Evolutionary conservation across 2,888 invertebrate genomes (phyloP), one percentile per base, ranked within the genome.

Genomic region (Folsomia candida): DNA sequence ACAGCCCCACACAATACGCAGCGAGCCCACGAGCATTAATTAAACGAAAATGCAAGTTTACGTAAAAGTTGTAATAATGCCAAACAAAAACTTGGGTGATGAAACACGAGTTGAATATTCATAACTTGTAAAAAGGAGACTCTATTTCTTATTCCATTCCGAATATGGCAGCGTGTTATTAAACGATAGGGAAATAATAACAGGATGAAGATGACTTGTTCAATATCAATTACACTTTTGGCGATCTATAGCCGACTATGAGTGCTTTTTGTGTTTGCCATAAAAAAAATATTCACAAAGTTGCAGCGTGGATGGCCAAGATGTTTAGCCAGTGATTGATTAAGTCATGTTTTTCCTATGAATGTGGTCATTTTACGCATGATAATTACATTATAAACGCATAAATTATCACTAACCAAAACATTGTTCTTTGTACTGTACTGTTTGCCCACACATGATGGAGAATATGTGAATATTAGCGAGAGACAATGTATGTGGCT

Each of bases 311-410:
- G 37, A 37, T 37, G 14, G 4, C 14, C 4, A 37, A 9, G 37
- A 37, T 9, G 37, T 37, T 37, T 14, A 37, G 4, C 14, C 37
- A 37, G 14, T 54, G 54, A 54, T 54, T 54, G 54, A 54, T 54
- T 54, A 54, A 54, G 54, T 54, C 54, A 54, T 54, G 54, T 54
- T 54, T 54, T 20, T 54, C 11, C 54, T 4, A 54, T 54, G 54
- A 54, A 6, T 18, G 20, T 54, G 54, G 14, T 37, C 37, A 54
- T 54, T 54, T 54, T 18, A n/a, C n/a, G 18, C 6, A 54, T 54
- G 22, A 54, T 54, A 54, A 54, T 54, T 54, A 54, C 54, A 54
- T 22, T 54, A 54, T 22, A 6, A 54, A 54, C 11, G 54, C 6
- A 54, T 54, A 54, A 54, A 54, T 54, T 54, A 54, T 54, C 22